Evolutionary conservation across 2,113 vertebrate genomes (phyloP).

Genomic region (Aegithalos caudatus): DNA sequence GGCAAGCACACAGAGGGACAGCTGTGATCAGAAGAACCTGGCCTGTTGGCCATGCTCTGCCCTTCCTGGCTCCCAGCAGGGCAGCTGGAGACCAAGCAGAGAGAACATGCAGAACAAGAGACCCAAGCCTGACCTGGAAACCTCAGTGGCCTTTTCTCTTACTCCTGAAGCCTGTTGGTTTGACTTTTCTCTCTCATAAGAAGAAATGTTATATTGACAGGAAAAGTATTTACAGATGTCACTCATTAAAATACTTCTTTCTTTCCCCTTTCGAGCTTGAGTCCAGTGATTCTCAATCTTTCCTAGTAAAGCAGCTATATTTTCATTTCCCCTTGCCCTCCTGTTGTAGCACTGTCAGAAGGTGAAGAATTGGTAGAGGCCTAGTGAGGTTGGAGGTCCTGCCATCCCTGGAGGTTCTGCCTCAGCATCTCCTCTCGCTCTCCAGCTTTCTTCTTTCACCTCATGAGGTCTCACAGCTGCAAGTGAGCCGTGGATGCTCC

Average conservation of each 20-base stretch:
- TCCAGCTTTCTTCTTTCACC: not conserved
- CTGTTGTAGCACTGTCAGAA: not conserved
- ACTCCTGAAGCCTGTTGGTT: not conserved
- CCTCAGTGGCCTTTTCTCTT: not conserved
- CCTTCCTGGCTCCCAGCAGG: not conserved
- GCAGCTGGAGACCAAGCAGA: not conserved
- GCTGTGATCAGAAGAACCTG: not conserved
- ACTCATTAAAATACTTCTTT: not conserved
- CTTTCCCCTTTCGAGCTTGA: not conserved
- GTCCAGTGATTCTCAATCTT: not conserved
- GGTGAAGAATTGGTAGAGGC: not conserved
- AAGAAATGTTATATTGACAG: not conserved
- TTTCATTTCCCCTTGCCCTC: not conserved
- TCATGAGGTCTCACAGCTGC: not conserved
- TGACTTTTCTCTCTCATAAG: not conserved
- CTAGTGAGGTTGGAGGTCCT: not conserved
- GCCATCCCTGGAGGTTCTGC: fast-evolving
- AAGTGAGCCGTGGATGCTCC: not conserved
- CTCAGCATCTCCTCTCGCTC: not conserved
- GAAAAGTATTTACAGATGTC: not conserved
- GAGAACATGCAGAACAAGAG: not conserved
- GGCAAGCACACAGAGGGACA: not conserved
- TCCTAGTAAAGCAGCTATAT: not conserved
- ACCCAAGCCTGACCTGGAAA: not conserved
- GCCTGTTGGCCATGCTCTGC: not conserved